Base-by-base conservation (phyloP, 2,888 invertebrate genomes). In the Clistopyga incitator region DNA sequence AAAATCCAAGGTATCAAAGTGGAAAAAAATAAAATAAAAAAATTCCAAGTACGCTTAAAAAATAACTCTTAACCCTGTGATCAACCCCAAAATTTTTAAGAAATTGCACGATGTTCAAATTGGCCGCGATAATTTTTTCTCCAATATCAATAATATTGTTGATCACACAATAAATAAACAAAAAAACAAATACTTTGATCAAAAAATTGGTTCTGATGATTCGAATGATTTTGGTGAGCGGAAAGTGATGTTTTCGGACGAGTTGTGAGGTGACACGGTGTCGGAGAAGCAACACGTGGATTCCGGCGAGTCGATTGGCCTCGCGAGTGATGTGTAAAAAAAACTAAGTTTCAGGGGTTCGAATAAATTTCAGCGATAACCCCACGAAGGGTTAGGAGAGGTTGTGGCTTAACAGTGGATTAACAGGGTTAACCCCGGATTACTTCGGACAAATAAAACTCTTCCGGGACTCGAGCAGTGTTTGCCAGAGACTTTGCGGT, bases 251-350 rank as follows among this genome's bases (percentile, higher is more conserved):
- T 20, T 20, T 20, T 34, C 8, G 1, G 20, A 1, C 1, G 1
- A 1, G 3, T 15, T 3, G 23, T 3, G 47, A 56, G 34, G 23
- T 13, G 2, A 11, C n/a, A 25, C 45, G 18, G 50, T 20, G 54
- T 15, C 4, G 3, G 47, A 25, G 77, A 70, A 78, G 77, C 68
- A 78, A 78, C 77, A 78, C 77, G 77, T 78, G 77, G 77, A 61
- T 70, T 20, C n/a, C 25, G 65, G 45, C n/a, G 50, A 52, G 72
- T 29, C 18, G 56, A 42, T 59, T 72, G 3, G 3, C 15, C 45
- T 6, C 6, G 6, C 15, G 18, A 38, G 47, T 29, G 42, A 34
- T 25, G 13, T 3, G 20, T 15, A 20, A 20, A 20, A 15, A 6
- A 6, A 52, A n/a, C n/a, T 15, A 11, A 42, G 54, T n/a, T 71